Conservation (phyloP, 2,113 vertebrate species). For the Anseranas semipalmata region DNA sequence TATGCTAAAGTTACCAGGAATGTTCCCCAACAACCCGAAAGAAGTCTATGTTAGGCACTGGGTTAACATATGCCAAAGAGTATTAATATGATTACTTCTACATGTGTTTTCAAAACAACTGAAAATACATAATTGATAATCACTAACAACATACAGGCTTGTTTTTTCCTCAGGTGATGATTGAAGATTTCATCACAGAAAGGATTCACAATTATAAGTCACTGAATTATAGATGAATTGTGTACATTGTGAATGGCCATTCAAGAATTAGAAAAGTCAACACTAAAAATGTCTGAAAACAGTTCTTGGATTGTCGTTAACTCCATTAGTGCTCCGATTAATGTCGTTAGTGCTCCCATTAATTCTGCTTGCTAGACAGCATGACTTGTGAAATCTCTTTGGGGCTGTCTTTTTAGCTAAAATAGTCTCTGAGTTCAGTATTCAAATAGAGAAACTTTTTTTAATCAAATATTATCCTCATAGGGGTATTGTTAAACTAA, state of each 20-base stretch:
- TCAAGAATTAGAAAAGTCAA: background rate
- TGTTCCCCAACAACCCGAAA: background rate
- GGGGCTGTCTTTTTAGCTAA: background rate
- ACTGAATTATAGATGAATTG: background rate
- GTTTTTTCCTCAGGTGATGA: background rate
- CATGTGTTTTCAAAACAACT: background rate
- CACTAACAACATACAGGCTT: background rate
- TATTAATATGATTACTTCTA: background rate
- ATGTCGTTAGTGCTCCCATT: background rate
- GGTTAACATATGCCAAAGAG: background rate
- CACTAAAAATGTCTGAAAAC: background rate
- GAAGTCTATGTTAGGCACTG: background rate
- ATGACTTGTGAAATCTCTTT: background rate
- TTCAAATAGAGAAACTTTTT: background rate
- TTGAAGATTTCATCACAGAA: background rate
- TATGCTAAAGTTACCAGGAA: background rate
- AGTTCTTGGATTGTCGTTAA: background rate
- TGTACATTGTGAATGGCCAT: background rate
- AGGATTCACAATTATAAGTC: background rate
- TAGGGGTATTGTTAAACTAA: fast-evolving
- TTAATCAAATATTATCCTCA: background rate
- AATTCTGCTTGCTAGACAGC: background rate
- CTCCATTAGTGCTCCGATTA: background rate
- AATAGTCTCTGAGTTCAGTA: background rate
- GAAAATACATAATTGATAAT: background rate